Evolutionary conservation across 2,888 invertebrate genomes (phyloP).

Genomic region (Cryptocephalus primarius): DNA sequence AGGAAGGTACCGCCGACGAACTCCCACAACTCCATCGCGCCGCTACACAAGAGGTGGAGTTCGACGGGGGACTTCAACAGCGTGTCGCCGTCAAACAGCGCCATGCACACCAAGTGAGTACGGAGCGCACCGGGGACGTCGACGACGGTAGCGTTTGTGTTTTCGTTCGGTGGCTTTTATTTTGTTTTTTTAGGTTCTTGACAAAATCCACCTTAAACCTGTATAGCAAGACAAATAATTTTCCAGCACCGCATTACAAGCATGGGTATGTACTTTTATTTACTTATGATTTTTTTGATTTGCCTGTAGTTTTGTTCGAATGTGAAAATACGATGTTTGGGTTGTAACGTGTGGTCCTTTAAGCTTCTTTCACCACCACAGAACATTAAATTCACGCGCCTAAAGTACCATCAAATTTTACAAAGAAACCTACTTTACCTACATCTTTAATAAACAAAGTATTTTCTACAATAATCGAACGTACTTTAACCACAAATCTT

Average conservation of each 20-base stretch:
- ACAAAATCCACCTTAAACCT: constrained; percentile 62
- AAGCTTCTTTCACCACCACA: no score
- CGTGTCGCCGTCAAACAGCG: constrained; percentile 33
- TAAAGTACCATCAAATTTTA: no score
- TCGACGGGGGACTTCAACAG: constrained; percentile 67
- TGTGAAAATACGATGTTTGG: no score
- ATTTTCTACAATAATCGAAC: no score
- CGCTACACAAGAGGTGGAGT: constrained; percentile 61
- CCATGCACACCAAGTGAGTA: constrained; percentile 36
- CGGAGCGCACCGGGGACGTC: no score
- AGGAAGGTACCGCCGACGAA: constrained; percentile 41
- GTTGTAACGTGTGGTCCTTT: no score
- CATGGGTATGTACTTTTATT: constrained; percentile 52
- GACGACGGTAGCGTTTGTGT: background rate
- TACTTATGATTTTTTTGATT: constrained; percentile 13
- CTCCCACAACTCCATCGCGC: constrained; percentile 52
- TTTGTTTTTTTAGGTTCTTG: constrained; percentile 51
- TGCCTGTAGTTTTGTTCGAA: constrained; percentile 1
- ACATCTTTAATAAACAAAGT: no score
- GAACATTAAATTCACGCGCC: no score
- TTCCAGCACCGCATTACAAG: constrained; percentile 49
- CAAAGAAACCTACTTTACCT: no score
- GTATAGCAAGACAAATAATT: constrained; percentile 52
- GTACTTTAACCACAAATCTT: no score
- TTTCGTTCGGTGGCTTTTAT: constrained; percentile 32